Conservation (phyloP, 2,888 invertebrate species). For the Drosophila neoperkinsi region DNA sequence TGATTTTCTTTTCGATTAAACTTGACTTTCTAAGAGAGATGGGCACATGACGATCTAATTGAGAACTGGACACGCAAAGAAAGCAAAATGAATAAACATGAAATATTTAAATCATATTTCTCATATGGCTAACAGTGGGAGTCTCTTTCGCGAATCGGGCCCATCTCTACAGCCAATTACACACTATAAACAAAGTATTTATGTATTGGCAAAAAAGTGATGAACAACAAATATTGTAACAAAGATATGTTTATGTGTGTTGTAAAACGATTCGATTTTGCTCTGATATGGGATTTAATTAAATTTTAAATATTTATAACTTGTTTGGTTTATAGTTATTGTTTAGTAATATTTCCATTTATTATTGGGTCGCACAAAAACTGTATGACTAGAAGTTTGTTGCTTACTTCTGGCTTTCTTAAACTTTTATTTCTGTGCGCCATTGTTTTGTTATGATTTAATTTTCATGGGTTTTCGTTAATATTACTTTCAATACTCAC, state of each 20-base stretch:
- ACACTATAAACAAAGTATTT: slow-evolving; percentile 8
- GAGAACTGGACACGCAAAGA: not conserved
- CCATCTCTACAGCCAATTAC: slow-evolving; percentile 13
- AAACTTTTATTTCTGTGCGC: slow-evolving; percentile 41
- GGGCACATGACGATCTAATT: not conserved
- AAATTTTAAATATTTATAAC: slow-evolving; percentile 10
- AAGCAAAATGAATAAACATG: not conserved
- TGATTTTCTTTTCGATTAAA: slow-evolving; percentile 50
- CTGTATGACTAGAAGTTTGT: slow-evolving; percentile 58
- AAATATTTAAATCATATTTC: not conserved
- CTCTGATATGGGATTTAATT: slow-evolving; percentile 55
- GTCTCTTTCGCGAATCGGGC: not conserved
- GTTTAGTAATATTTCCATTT: slow-evolving; percentile 4
- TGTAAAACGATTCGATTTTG: slow-evolving; percentile 47
- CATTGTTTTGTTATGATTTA: not conserved
- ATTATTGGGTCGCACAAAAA: slow-evolving; percentile 48
- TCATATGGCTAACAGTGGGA: not conserved
- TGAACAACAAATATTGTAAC: slow-evolving; percentile 58
- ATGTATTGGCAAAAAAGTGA: slow-evolving; percentile 19
- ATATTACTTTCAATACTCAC: slow-evolving; percentile 46
- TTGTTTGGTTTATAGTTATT: slow-evolving; percentile 11
- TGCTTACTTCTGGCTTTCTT: slow-evolving; percentile 54
- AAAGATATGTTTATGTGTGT: slow-evolving; percentile 63
- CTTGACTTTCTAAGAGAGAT: slow-evolving; percentile 11
- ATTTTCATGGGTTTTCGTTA: slow-evolving; percentile 21